Percentiles rank a stretch among this genome's conserved stretches.
Evolutionary conservation across 2,888 invertebrate species (phyloP).

Genomic region (Chymomyza caudatula): DNA sequence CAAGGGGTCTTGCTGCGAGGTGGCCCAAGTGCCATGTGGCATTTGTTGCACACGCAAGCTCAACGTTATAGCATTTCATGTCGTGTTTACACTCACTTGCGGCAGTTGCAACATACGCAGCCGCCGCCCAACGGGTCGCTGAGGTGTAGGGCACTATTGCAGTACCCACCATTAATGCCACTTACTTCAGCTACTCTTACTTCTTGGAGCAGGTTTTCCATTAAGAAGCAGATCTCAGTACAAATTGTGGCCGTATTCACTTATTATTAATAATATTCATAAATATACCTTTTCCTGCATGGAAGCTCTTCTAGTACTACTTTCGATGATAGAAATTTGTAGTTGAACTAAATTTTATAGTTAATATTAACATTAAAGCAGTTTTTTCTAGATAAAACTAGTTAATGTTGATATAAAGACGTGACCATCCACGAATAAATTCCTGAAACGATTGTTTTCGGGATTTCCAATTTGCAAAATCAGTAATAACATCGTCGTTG

Average conservation of each 20-base stretch:
- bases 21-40: slow-evolving; percentile 36
- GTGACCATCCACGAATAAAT: too few relatives aligned
- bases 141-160: neutral
- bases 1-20: slow-evolving; percentile 16
- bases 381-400: too few relatives aligned
- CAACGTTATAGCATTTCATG: slow-evolving; percentile 62
- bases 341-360: neutral
- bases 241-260: slow-evolving; percentile 44
- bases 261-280: slow-evolving; percentile 66
- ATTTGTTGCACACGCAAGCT: slow-evolving; percentile 45
- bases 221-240: slow-evolving; percentile 34
- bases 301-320: neutral
- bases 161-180: slow-evolving; percentile 43
- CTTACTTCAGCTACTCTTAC: slow-evolving; percentile 10
- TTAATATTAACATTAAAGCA: neutral
- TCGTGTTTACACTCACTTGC: slow-evolving; percentile 66
- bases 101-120: neutral
- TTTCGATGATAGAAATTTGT: neutral
- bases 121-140: too few relatives aligned
- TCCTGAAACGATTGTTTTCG: too few relatives aligned
- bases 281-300: slow-evolving; percentile 52
- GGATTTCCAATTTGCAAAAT: too few relatives aligned
- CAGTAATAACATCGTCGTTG: too few relatives aligned
- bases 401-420: too few relatives aligned
- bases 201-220: neutral